Percentiles rank a stretch among this genome's conserved stretches.
phyloP scores from a whole-genome alignment of 2,797 vertebrate genomes.

The Hirundo rustica region DNA sequence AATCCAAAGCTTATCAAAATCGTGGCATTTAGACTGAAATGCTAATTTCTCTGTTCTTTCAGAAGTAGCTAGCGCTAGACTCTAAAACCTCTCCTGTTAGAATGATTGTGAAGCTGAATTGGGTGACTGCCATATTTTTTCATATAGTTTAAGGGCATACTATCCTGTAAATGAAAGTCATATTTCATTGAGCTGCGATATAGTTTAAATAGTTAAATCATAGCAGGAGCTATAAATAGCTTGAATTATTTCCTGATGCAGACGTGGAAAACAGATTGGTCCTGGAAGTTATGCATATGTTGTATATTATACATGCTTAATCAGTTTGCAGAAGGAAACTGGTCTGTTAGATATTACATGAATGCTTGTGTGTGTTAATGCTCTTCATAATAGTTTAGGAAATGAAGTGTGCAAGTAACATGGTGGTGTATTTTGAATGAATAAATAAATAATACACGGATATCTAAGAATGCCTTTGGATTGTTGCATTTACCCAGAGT shows the following conservation, averaged over 20 bases:
- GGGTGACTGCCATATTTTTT: neutral
- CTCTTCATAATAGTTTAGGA: fast-evolving
- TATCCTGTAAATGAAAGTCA: neutral
- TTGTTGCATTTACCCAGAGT: neutral
- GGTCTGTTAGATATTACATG: neutral
- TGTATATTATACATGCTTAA: neutral
- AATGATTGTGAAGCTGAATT: neutral
- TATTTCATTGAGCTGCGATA: neutral
- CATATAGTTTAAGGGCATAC: neutral
- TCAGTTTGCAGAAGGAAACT: neutral
- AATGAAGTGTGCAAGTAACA: neutral
- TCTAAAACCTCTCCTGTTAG: neutral
- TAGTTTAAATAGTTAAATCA: neutral
- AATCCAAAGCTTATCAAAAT: neutral
- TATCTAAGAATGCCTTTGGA: neutral
- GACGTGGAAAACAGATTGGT: neutral
- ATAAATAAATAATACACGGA: neutral
- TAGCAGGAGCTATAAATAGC: neutral
- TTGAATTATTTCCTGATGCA: neutral
- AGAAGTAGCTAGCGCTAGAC: neutral
- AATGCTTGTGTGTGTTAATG: neutral
- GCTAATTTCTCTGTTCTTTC: neutral
- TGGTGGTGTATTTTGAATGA: neutral
- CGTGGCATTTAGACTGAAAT: neutral
- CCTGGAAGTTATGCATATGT: neutral